Evolutionary conservation across 1,140 invertebrate species (phyloP).

Genomic region (Argopecten irradians): DNA sequence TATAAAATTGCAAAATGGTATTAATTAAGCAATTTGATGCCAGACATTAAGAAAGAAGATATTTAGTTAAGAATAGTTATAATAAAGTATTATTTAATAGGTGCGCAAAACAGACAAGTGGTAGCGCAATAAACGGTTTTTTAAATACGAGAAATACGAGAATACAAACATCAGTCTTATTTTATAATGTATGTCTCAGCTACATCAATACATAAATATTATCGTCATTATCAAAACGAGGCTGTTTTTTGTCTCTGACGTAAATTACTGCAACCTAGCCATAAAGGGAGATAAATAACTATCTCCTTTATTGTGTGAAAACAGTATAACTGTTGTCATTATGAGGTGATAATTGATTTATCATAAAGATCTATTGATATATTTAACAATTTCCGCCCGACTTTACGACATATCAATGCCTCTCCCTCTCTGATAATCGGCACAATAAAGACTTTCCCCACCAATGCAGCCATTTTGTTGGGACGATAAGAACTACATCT

Average conservation of each 20-base stretch:
- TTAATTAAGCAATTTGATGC: too few species aligned
- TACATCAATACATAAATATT: not conserved
- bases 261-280: not conserved
- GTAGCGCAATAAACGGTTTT: too few species aligned
- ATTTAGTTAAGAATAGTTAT: too few species aligned
- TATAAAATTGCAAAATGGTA: too few species aligned
- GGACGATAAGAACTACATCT: not conserved
- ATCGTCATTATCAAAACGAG: not conserved
- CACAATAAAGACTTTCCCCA: not conserved
- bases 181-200: not conserved
- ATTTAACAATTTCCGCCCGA: slow-evolving; percentile 10
- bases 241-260: not conserved
- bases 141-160: too few species aligned
- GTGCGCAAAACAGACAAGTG: too few species aligned
- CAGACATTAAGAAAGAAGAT: too few species aligned
- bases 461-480: slow-evolving; percentile 6
- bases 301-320: slow-evolving; percentile 17
- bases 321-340: slow-evolving; percentile 17
- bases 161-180: too few species aligned
- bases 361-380: slow-evolving; percentile 18
- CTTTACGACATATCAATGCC: not conserved
- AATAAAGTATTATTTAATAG: too few species aligned
- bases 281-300: slow-evolving; percentile 17
- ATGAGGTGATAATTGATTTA: slow-evolving; percentile 11
- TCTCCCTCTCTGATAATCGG: not conserved